Evolutionary conservation across 2,888 invertebrate species (phyloP), one percentile per base, ranked within the genome.

Genomic region (Amblyjoppa fuscipennis): DNA sequence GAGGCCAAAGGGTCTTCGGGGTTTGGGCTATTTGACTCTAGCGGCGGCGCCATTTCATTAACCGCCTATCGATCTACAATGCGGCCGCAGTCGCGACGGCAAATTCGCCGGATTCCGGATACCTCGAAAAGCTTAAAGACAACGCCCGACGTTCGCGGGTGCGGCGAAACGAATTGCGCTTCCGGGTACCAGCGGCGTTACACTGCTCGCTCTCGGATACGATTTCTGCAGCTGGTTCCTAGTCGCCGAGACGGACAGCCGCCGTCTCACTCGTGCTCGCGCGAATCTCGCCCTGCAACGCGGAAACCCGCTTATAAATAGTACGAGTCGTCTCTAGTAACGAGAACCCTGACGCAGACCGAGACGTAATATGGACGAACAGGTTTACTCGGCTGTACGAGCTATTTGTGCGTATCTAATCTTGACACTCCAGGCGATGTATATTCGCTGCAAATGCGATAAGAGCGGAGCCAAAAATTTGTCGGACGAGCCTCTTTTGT

Each of bases 261-360:
- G 3, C 59, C 34, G 3, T 78, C 45, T 68, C 45, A 25, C 83
- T 83, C 28, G n/a, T 25, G 51, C 69, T 38, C 78, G 73, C 49
- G 69, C 77, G 80, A 83, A 83, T 31, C 80, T 31, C 59, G 61
- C 71, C 49, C 76, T 76, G 68, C 75, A 85, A 92, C 90, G 88
- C 91, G 90, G 91, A 92, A 92, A 91, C 89, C 89, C 77, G 91
- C 66, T 73, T 91, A 92, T 93, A 91, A 92, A 93, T 93, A 93
- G 90, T 90, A 88, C 38, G 61, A 45, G 82, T 76, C 59, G 78
- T 66, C 76, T 53, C 83, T 76, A 83, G 70, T 59, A 75, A 83
- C 61, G 79, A 79, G 68, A 81, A 41, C 34, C 59, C 68, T 75
- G 73, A 84, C 59, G 80, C 80, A 79, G 81, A 88, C 87, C 53